These are phyloP conservation scores for Actinemys pallida DNA, from an alignment of 2,113 vertebrate species.

Conservation along the genomic window DNA sequence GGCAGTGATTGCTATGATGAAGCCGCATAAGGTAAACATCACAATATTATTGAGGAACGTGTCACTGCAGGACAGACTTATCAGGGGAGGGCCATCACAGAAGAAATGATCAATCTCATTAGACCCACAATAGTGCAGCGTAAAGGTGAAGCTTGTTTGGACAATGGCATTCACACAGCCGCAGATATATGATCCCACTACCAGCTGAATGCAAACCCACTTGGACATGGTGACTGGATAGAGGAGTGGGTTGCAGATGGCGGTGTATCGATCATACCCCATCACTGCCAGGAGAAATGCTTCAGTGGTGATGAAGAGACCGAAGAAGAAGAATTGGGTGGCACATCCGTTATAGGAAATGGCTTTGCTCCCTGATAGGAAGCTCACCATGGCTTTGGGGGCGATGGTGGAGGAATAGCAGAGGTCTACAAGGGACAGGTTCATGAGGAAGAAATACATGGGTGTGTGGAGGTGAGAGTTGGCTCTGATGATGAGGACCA, in stretches of 20 bases:
- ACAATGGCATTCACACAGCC: background rate
- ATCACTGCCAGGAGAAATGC: background rate
- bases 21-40: background rate
- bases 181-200: background rate
- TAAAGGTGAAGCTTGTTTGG: slow-evolving; percentile 28
- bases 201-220: background rate
- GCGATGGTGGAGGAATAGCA: background rate
- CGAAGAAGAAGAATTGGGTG: background rate
- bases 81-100: slow-evolving; percentile 30
- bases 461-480: too few relatives aligned
- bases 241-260: background rate
- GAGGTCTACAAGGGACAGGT: background rate
- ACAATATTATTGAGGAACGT: background rate
- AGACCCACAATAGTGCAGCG: slow-evolving; percentile 22
- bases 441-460: too few relatives aligned
- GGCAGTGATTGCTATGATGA: slow-evolving; percentile 24
- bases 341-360: background rate
- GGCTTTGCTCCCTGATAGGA: background rate
- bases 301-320: background rate
- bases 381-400: background rate
- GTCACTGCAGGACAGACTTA: slow-evolving; percentile 19
- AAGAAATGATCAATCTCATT: slow-evolving; percentile 35
- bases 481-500: too few relatives aligned
- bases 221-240: background rate
- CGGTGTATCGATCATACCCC: background rate